A percentile compares a stretch with the other conserved stretches of the same genome.
phyloP scores from a whole-genome alignment of 35 echinoderm and acorn worm genomes.

The Lytechinus pictus region DNA sequence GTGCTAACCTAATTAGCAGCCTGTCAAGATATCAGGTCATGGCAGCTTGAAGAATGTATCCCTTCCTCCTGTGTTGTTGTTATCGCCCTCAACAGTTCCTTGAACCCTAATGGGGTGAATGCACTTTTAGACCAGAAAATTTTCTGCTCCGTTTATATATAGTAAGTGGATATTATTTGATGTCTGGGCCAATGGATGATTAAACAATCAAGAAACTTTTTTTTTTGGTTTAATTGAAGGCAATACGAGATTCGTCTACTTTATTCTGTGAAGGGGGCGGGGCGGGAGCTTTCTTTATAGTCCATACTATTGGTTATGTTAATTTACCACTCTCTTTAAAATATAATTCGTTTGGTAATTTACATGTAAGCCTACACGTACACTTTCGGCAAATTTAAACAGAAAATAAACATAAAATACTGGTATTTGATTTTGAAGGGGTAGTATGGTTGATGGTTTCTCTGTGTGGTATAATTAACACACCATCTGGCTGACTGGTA shows the following conservation, averaged over 20 bases:
- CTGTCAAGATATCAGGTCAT: background rate
- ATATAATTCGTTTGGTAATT: too few relatives aligned
- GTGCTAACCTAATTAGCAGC: slow-evolving; percentile 1
- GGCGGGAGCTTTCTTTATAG: too few relatives aligned
- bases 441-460: too few relatives aligned
- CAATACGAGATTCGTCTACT: background rate
- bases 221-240: background rate
- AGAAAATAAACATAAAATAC: too few relatives aligned
- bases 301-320: too few relatives aligned
- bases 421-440: too few relatives aligned
- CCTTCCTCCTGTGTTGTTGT: background rate
- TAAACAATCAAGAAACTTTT: too few relatives aligned
- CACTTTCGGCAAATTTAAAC: too few relatives aligned
- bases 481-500: background rate
- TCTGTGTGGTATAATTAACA: background rate
- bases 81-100: background rate
- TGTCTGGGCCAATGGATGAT: background rate
- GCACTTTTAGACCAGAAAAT: background rate
- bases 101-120: background rate
- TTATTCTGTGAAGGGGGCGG: background rate
- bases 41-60: background rate
- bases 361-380: too few relatives aligned
- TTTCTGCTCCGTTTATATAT: background rate
- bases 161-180: background rate
- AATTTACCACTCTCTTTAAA: too few relatives aligned